Evolutionary conservation across 2,113 vertebrate species (phyloP).

Genomic region (Esox niger): DNA sequence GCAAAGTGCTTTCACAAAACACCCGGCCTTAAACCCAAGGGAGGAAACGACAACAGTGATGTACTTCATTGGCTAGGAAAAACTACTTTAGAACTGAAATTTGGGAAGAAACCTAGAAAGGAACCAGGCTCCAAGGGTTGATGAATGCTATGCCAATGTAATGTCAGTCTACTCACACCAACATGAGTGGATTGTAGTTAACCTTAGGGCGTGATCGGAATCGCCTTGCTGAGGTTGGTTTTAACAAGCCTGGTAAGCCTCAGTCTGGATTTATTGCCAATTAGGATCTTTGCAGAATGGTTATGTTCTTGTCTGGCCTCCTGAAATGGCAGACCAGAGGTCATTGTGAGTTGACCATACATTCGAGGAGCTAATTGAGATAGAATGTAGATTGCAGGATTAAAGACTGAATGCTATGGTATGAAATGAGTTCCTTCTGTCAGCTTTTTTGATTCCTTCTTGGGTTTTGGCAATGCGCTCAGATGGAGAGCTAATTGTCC

Average conservation of each 20-base stretch:
- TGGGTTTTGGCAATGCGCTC: no score
- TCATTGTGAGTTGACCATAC: not conserved
- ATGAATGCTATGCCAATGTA: not conserved
- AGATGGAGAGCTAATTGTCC: not conserved
- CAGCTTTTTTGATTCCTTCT: no score
- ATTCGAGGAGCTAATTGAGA: not conserved
- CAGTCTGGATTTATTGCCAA: no score
- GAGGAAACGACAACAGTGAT: no score
- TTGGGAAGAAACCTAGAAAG: no score
- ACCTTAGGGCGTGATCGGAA: conserved; percentile 2
- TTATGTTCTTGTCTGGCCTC: conserved; percentile 11
- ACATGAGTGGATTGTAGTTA: not conserved
- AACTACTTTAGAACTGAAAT: no score
- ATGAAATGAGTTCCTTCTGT: not conserved
- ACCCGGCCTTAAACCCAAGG: no score
- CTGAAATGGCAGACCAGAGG: conserved; percentile 35
- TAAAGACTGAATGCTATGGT: not conserved
- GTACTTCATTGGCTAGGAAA: no score
- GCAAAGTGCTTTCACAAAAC: no score
- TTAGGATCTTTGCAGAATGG: conserved; percentile 38
- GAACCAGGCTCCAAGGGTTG: no score
- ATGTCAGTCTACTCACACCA: not conserved
- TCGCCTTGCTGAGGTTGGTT: not conserved
- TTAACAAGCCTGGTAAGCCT: not conserved
- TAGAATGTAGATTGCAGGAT: not conserved